Base-by-base conservation (phyloP, 2,113 vertebrate genomes). In the Columba janthina region DNA sequence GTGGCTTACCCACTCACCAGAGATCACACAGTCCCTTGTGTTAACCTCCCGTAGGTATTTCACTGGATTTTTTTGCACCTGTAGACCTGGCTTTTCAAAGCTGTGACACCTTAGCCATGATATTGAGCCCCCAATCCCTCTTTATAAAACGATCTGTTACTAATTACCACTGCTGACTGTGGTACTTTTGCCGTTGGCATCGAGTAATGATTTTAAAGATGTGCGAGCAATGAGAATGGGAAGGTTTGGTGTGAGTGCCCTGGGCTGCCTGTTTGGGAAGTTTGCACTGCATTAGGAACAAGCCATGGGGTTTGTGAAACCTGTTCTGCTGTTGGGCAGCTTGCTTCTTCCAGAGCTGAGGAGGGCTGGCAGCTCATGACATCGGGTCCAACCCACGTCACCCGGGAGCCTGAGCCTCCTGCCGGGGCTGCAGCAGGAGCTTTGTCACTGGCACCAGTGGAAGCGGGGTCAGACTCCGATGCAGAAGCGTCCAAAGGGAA, bases 341-440 rank as follows among this genome's bases (percentile, higher is more conserved):
- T 89, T 31, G 51, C 22, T 65, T 65, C 44, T 38, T 77, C 32
- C 32, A 26, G 11, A 42, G 64, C 7, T 40, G 72, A 71, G 50
- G 50, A 58, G 42, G 9, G 14, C n/a, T 83, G 9, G 2, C 56
- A 67, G 57, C 57, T 85, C 61, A 6, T 0, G 7, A 44, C 78
- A 3, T 40, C 0, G 0, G 50, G 38, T 85, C 81, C 53, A 56
- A 11, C 11, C 10, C 1, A 0, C 0, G 0, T 21, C 42, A 60
- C 34, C 58, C 1, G 0, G 20, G 17, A 78, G 54, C 61, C 73
- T 34, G 15, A 57, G 53, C 36, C 56, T 80, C 31, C 56, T 44
- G 56, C 8, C 1, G 1, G 29, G 15, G 38, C 85, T 67, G 65
- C 66, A 22, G 17, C 8, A 26, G 48, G 74, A 92, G 19, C 46